phyloP scores from a whole-genome alignment of 2,113 vertebrate genomes.

The Orientallactaga bullata region DNA sequence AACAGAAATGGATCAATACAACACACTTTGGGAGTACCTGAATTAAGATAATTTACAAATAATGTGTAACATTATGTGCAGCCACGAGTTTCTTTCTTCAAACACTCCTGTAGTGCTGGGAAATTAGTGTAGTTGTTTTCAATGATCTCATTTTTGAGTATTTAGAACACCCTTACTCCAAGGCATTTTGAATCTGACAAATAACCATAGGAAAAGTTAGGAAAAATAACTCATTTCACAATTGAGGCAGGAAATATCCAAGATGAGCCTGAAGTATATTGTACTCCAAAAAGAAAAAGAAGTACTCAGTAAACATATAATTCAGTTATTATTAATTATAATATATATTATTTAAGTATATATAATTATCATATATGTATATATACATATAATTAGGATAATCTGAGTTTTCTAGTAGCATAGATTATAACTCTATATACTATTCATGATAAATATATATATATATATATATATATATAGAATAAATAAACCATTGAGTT shows the following conservation, averaged over 20 bases:
- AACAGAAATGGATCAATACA: neutral
- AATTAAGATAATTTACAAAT: conserved; percentile 32
- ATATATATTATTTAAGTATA: no score
- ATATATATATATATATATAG: neutral
- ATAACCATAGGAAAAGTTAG: neutral
- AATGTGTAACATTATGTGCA: conserved; percentile 24
- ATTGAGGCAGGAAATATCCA: neutral
- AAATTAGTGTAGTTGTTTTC: neutral
- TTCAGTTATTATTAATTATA: accelerated
- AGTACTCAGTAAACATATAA: neutral
- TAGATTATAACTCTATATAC: no score
- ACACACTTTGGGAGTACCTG: neutral
- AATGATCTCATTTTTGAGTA: conserved; percentile 33
- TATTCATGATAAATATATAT: no score
- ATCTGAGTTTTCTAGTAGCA: no score
- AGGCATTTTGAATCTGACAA: neutral
- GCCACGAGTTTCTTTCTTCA: conserved; percentile 45
- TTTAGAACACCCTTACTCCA: neutral
- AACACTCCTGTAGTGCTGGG: neutral
- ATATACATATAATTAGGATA: no score
- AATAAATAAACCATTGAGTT: neutral
- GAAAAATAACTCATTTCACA: neutral
- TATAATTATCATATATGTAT: no score
- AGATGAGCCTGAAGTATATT: neutral
- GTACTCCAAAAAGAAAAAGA: neutral